Evolutionary conservation across 2,888 invertebrate species (phyloP).

Genomic region (Pocota personata): DNA sequence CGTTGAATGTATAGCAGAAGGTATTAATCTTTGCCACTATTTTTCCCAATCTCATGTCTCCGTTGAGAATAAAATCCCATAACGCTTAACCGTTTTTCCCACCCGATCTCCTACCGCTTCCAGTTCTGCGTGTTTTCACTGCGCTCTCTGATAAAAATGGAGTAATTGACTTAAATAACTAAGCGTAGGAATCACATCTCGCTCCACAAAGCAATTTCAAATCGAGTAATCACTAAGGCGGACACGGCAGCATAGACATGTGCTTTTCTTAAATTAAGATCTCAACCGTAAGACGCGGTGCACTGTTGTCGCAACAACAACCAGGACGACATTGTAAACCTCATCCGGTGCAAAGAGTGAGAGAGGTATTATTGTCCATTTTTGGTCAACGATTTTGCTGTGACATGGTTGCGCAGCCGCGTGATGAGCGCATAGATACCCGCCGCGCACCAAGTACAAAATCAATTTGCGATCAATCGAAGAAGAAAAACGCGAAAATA

Average conservation of each 20-base stretch:
- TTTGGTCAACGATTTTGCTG: slow-evolving; percentile 68
- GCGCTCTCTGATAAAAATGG: slow-evolving; percentile 50
- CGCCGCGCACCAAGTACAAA: slow-evolving; percentile 62
- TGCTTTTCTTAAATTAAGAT: too few species aligned
- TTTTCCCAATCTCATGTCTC: not conserved
- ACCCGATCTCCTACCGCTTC: not conserved
- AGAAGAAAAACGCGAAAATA: slow-evolving; percentile 20
- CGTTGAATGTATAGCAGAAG: not conserved
- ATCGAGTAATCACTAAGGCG: slow-evolving; percentile 66
- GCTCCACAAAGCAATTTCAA: slow-evolving; percentile 65
- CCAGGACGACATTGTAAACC: slow-evolving; percentile 55
- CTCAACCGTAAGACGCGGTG: slow-evolving; percentile 4
- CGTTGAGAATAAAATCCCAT: slow-evolving; percentile 47
- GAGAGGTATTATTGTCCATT: slow-evolving; percentile 68
- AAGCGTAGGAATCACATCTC: slow-evolving; percentile 65
- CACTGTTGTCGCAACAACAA: not conserved
- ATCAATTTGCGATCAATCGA: slow-evolving; percentile 74
- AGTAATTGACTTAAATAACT: slow-evolving; percentile 73
- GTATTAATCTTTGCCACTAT: not conserved
- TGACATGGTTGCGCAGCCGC: slow-evolving; percentile 61
- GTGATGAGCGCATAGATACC: slow-evolving; percentile 54
- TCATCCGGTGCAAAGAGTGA: slow-evolving; percentile 13
- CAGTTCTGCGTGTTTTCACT: not conserved
- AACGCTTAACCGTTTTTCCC: slow-evolving; percentile 24
- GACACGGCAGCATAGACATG: slow-evolving; percentile 40